Evolutionary conservation across 2,888 invertebrate species (phyloP), one percentile per base, ranked within the genome.

Genomic region (Sclerodermus sp.): DNA sequence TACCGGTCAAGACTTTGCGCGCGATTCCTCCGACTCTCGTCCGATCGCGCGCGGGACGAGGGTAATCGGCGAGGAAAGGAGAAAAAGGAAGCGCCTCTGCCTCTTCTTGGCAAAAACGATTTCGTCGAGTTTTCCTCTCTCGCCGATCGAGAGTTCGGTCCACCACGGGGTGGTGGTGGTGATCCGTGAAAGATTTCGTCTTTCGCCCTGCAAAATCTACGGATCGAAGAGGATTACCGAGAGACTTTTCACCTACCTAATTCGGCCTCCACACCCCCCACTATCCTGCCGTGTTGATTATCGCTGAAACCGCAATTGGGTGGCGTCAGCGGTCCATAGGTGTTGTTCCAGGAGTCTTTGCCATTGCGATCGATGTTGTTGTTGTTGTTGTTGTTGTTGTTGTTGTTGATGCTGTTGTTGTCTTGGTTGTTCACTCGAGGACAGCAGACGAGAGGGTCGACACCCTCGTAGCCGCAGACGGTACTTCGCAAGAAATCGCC

Each of bases 211-310:
- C 9, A n/a, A 8, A 8, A n/a, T n/a, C 6, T 13, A 37, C 13
- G 9, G 9, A 13, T 40, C 9, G n/a, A 13, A 13, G 10, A 30
- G 32, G 15, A 43, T 34, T 2, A 14, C 5, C 4, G 1, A 8
- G 1, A 9, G 10, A 14, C 23, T 12, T 13, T 39, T 39, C 10
- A 52, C 74, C 78, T 73, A 86, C 87, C 86, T 53, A 85, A 77
- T 43, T 82, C 79, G 4, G 90, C 87, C 8, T 85, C 82, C 0
- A 82, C 75, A 0, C 93, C 93, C 5, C 89, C 90, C 1, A 93
- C 90, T 1, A 92, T 84, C 60, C 87, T 82, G 30, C 80, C 80
- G 63, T 83, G 82, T 0, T 82, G 68, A 0, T 79, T 79, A 55
- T 84, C 82, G 37, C 83, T 85, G 44, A 78, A 66, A 0, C 91